These are phyloP conservation scores for Spodoptera frugiperda DNA, from an alignment of 1,140 invertebrate species.

Conservation along the genomic window DNA sequence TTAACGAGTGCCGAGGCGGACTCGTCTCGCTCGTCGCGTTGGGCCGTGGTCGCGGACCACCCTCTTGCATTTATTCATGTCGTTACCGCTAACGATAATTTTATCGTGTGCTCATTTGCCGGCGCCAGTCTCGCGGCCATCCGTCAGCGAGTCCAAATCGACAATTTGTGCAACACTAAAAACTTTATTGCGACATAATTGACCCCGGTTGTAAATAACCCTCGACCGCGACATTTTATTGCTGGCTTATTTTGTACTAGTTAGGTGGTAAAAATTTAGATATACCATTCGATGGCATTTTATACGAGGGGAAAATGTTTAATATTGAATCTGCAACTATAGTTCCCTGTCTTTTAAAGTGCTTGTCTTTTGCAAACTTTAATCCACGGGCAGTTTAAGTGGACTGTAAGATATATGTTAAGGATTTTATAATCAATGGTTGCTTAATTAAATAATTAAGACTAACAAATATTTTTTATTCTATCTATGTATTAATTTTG, in stretches of 20 bases:
- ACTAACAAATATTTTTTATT: too few species aligned
- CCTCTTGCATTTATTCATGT: conserved; percentile 87
- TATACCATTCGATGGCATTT: conserved; percentile 3
- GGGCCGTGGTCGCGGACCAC: conserved; percentile 70
- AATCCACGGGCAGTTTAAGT: too few species aligned
- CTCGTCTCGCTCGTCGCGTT: conserved; percentile 62
- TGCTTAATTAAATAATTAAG: too few species aligned
- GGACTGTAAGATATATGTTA: too few species aligned
- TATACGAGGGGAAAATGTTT: too few species aligned
- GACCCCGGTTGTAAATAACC: conserved; percentile 69
- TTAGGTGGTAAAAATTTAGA: conserved; percentile 37
- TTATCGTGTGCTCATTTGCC: conserved; percentile 87
- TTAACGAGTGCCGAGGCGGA: conserved; percentile 69
- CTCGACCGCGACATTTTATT: conserved; percentile 56
- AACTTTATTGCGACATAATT: conserved; percentile 84
- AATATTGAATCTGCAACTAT: too few species aligned
- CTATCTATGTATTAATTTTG: too few species aligned
- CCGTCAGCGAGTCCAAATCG: conserved; percentile 81
- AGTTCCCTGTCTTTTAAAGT: too few species aligned
- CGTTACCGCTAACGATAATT: conserved; percentile 87
- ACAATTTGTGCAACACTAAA: conserved; percentile 84
- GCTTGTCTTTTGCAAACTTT: too few species aligned
- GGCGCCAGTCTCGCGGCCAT: conserved; percentile 83
- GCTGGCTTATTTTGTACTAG: conserved; percentile 56
- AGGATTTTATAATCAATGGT: too few species aligned